Evolutionary conservation across 1,140 invertebrate genomes (phyloP), one percentile per base, ranked within the genome.

Genomic region (Tachypleus tridentatus): DNA sequence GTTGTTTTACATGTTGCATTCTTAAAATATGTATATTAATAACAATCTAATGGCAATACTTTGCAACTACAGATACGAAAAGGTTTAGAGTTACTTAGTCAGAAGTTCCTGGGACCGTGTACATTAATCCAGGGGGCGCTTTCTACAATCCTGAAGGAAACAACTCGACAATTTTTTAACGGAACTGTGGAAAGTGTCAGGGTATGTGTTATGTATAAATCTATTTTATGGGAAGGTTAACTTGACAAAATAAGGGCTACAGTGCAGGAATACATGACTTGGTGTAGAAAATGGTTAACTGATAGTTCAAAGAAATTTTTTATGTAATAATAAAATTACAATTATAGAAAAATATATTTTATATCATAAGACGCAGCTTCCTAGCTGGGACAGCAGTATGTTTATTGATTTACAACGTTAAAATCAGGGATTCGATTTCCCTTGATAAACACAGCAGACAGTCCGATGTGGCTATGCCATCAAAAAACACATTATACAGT

Each of bases 111-210:
- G 56, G 94, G 94, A 8, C 87, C 90, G 60, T 95, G 89, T 73
- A 93, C 92, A 3, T 75, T 97, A 49, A 80, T 97, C 51, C 96
- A 99, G 81, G 91, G 90, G 58, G 94, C 96, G n/a, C 71, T 99
- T 51, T 87, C 91, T 0, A 78, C 83, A 4, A 98, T 99, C 73
- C 78, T 98, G 4, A 78, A 77, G 70, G 84, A 88, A 63, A 96
- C 92, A 0, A 91, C 93, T 0, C 81, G 91, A 75, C 82, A 78
- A 51, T 98, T 93, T 78, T 94, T 86, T 76, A 83, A 87, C 61
- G 81, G 88, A 59, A 84, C 87, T 6, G 82, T 92, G 11, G 75
- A 80, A 59, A 83, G 85, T 68, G 82, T 97, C 57, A 78, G 91
- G 74, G 89, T 91, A 79, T 63, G 3, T 11, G 1, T 2, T 57